Percentiles rank a stretch among this genome's conserved stretches.
Evolutionary conservation across 2,113 vertebrate genomes (phyloP).

Genomic region (Onychostoma macrolepis): DNA sequence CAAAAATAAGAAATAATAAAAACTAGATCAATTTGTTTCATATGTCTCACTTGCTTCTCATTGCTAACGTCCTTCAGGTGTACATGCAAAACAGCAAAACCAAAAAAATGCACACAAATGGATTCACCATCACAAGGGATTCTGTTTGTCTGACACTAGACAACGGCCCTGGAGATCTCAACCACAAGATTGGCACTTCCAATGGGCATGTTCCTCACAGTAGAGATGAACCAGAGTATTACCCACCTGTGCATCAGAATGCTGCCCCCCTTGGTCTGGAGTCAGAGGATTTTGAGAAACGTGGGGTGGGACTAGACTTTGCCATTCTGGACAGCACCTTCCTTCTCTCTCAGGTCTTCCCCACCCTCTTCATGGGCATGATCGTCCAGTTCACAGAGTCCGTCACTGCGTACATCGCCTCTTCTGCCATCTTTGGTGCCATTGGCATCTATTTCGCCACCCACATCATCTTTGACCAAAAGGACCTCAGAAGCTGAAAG

Average conservation of each 20-base stretch:
- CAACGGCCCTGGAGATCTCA: slow-evolving; percentile 60
- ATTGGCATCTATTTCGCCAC: slow-evolving; percentile 74
- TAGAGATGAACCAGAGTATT: slow-evolving; percentile 60
- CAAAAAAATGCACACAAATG: slow-evolving; percentile 65
- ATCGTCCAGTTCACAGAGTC: slow-evolving; percentile 79
- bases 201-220: slow-evolving; percentile 58
- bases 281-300: slow-evolving; percentile 67
- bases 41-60: neutral
- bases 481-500: slow-evolving; percentile 72
- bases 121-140: slow-evolving; percentile 63
- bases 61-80: slow-evolving; percentile 60
- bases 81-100: slow-evolving; percentile 75
- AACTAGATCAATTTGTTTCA: neutral
- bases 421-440: slow-evolving; percentile 75
- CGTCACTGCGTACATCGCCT: slow-evolving; percentile 78
- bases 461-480: slow-evolving; percentile 78
- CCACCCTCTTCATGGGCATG: slow-evolving; percentile 80
- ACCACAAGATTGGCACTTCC: slow-evolving; percentile 51
- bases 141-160: slow-evolving; percentile 65
- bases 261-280: slow-evolving; percentile 42
- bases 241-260: slow-evolving; percentile 58
- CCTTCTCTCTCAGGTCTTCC: slow-evolving; percentile 82
- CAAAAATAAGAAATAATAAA: neutral
- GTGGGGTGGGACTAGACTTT: slow-evolving; percentile 79
- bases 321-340: slow-evolving; percentile 82